phyloP scores from a whole-genome alignment of 2,797 vertebrate species.

The Apogon talboti region DNA sequence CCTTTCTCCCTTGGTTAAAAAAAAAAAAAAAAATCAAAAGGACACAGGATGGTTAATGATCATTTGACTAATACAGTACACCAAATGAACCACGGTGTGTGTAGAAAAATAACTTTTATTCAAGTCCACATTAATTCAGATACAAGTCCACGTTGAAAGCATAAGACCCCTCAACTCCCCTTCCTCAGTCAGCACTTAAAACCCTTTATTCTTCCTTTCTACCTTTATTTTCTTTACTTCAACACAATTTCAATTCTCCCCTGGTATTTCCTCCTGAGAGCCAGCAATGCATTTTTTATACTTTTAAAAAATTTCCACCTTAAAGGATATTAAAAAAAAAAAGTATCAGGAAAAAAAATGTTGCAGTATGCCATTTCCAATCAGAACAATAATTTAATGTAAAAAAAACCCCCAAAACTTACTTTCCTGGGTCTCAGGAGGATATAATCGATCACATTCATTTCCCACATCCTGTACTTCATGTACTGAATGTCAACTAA shows the following conservation, averaged over 20 bases:
- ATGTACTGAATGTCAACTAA: conserved; percentile 46
- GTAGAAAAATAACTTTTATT: conserved; percentile 65
- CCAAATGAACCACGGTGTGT: conserved; percentile 5
- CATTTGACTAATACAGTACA: conserved; percentile 29
- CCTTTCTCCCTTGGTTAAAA: no score
- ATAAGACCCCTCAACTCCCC: background rate
- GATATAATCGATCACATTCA: no score
- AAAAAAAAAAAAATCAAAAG: background rate
- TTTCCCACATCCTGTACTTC: background rate
- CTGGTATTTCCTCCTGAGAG: background rate
- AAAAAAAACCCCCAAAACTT: no score
- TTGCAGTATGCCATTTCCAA: no score
- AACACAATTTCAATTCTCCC: background rate
- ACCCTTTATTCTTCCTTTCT: background rate
- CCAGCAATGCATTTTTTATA: no score
- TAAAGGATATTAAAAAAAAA: no score
- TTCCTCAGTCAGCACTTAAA: background rate
- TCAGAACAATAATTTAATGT: no score
- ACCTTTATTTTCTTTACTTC: background rate
- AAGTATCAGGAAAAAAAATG: no score
- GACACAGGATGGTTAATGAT: background rate
- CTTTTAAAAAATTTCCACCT: no score
- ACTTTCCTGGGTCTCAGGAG: no score
- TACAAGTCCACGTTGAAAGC: conserved; percentile 26
- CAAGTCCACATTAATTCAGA: conserved; percentile 37